Base-by-base conservation (phyloP, 2,113 vertebrate genomes). In the Lagopus muta region DNA sequence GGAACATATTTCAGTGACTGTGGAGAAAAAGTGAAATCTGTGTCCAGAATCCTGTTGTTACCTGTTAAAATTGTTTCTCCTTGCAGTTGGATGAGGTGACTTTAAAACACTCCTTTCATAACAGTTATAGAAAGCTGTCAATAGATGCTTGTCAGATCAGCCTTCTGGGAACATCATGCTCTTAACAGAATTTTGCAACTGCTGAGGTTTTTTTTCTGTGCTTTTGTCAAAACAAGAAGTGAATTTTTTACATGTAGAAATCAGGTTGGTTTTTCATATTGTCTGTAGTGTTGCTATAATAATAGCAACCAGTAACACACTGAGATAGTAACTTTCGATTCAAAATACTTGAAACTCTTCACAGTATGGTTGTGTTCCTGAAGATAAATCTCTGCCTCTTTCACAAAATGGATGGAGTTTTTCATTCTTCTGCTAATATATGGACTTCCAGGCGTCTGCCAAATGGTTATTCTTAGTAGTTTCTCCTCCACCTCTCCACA, bases 81-180 rank as follows among this genome's bases (percentile, higher is more conserved):
- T 71, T 80, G 25, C 60, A 58, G 38, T 61, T 74, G 66, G 38
- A 47, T 60, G 13, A 82, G 79, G 76, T 88, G 4, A 38, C 85
- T 85, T 92, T 76, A 3, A 80, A 90, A 86, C 58, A 18, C 20
- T 11, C 1, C 0, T 79, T 95, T 82, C 34, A 34, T 17, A 84
- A 8, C 15, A 73, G 58, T 76, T 70, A 24, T 45, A 92, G 79
- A 82, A 77, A 80, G 69, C 75, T 92, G 74, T 87, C 78, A 92
- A 64, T 91, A 85, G 20, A 40, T 77, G 55, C 34, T 77, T 93
- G 34, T 95, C 79, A 73, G 15, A 58, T 85, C 21, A 67, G 54
- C 72, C 60, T 85, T 64, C 71, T 89, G 75, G 61, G 60, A 91
- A 69, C 42, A 20, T 8, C 19, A 30, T 66, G 45, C 55, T 88